phyloP scores from a whole-genome alignment of 2,797 vertebrate species.

The Syngnathus acus region DNA sequence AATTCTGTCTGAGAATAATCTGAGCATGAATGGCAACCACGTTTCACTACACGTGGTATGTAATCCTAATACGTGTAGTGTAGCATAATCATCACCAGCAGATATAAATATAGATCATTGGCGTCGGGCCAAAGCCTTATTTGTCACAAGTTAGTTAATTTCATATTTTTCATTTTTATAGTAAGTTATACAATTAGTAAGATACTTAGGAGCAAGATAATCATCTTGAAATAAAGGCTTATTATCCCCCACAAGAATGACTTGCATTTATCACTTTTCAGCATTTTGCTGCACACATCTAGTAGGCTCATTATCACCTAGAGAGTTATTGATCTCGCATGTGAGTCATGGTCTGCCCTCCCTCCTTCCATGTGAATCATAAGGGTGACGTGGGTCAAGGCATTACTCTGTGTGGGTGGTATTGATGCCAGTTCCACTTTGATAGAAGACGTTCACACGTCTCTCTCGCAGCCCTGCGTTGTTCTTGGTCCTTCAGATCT shows the following conservation, averaged over 20 bases:
- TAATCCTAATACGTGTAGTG: not conserved
- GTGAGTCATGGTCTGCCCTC: not conserved
- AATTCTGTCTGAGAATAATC: conserved; percentile 37
- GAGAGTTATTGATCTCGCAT: not conserved
- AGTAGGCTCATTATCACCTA: not conserved
- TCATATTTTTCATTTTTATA: too few relatives aligned
- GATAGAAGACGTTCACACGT: not conserved
- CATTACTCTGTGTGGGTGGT: not conserved
- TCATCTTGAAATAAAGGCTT: too few relatives aligned
- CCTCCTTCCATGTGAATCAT: not conserved
- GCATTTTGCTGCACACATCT: not conserved
- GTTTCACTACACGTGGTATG: conserved; percentile 1
- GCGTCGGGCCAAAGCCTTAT: too few relatives aligned
- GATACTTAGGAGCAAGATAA: too few relatives aligned
- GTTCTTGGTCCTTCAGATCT: not conserved
- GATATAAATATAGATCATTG: not conserved
- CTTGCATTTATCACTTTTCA: not conserved
- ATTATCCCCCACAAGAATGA: too few relatives aligned
- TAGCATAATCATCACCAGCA: not conserved
- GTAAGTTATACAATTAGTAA: too few relatives aligned
- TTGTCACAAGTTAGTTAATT: too few relatives aligned
- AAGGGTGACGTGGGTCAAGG: not conserved
- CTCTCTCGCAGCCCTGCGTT: not conserved
- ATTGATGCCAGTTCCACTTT: not conserved
- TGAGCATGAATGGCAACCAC: conserved; percentile 12